Evolutionary conservation across 1,140 invertebrate species (phyloP).

Genomic region (Trichogramma pretiosum): DNA sequence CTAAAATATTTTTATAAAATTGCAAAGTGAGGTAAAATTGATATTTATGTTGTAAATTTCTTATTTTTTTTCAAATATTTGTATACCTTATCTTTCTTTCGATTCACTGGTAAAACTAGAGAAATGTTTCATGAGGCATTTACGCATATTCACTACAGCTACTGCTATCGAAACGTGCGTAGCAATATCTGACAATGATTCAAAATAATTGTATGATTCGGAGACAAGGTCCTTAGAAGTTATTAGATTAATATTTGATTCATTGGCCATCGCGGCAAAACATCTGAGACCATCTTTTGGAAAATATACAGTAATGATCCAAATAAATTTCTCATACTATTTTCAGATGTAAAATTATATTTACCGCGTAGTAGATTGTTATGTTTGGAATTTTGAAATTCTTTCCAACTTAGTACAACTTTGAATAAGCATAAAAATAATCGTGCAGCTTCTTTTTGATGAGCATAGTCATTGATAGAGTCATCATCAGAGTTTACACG

Average conservation of each 20-base stretch:
- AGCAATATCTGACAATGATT: conserved; percentile 32
- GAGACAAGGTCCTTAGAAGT: conserved; percentile 36
- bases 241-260: conserved; percentile 24
- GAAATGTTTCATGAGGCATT: conserved; percentile 38
- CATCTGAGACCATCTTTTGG: conserved; percentile 31
- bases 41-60: conserved; percentile 31
- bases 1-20: conserved; percentile 30
- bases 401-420: conserved; percentile 65
- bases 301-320: conserved; percentile 11
- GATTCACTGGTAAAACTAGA: conserved; percentile 24
- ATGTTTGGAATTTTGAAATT: conserved; percentile 55
- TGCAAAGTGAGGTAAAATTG: conserved; percentile 35
- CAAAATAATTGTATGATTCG: conserved; percentile 39
- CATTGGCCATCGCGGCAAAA: conserved; percentile 28
- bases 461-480: conserved; percentile 49
- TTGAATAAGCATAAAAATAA: conserved; percentile 52
- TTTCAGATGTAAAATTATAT: conserved; percentile 18
- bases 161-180: conserved; percentile 35
- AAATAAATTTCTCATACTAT: conserved; percentile 3
- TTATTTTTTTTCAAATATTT: conserved; percentile 13
- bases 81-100: conserved; percentile 33
- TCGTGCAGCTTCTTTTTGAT: conserved; percentile 53
- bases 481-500: too few relatives aligned
- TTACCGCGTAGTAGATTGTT: conserved; percentile 49
- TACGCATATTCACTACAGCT: conserved; percentile 34